Percentiles rank a stretch among this genome's conserved stretches.
These are phyloP conservation scores for Pangasianodon gigas DNA, from an alignment of 2,113 vertebrate species.

Conservation along the genomic window DNA sequence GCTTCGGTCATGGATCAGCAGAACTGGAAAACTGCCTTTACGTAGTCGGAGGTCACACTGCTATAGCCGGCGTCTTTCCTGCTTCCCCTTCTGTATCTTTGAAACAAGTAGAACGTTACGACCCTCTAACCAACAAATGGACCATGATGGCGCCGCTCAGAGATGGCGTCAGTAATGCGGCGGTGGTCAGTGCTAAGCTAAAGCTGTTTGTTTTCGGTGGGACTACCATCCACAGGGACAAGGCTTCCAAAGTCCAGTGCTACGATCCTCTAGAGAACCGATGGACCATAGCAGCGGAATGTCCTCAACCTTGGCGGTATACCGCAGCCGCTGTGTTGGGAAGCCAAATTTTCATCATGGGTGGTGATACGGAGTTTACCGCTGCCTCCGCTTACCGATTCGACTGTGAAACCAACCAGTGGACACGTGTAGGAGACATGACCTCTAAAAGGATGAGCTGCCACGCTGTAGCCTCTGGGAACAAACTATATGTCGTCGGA, in stretches of 20 bases:
- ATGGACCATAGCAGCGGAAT: conserved; percentile 88
- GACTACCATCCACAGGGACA: conserved; percentile 88
- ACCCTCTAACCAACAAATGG: conserved; percentile 88
- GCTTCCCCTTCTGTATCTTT: conserved; percentile 91
- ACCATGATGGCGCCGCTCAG: conserved; percentile 88
- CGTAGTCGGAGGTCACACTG: conserved; percentile 90
- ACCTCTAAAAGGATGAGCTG: conserved; percentile 96
- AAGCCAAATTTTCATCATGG: conserved; percentile 98
- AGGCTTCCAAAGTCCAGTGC: conserved; percentile 92
- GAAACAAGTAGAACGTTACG: conserved; percentile 90
- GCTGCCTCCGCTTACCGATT: conserved; percentile 92
- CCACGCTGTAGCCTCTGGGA: conserved; percentile 89
- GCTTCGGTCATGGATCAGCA: conserved; percentile 90
- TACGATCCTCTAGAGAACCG: conserved; percentile 86
- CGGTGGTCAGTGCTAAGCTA: conserved; percentile 89
- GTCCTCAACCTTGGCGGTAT: conserved; percentile 93
- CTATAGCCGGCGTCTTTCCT: conserved; percentile 86
- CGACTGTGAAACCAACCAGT: conserved; percentile 88
- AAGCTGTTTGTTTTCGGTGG: conserved; percentile 93
- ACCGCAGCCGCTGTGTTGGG: conserved; percentile 88
- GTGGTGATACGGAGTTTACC: conserved; percentile 91
- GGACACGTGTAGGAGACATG: conserved; percentile 93
- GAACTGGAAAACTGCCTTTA: conserved; percentile 90
- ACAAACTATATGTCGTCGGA: conserved; percentile 93
- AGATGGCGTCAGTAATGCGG: conserved; percentile 91